phyloP scores from a whole-genome alignment of 2,888 invertebrate species.

The Chromoteleia sp. region DNA sequence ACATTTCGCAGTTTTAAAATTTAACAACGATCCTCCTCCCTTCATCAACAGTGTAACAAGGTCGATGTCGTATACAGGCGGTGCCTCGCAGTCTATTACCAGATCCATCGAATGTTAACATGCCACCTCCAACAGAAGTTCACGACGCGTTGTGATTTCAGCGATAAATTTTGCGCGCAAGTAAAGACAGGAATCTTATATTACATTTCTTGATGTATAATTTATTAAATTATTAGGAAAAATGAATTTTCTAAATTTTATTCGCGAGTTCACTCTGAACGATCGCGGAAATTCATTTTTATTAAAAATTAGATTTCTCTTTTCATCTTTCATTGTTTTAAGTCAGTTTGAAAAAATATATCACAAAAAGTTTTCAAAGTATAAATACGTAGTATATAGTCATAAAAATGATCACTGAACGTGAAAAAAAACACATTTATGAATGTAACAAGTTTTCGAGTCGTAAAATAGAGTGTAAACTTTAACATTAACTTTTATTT shows the following conservation, averaged over 20 bases:
- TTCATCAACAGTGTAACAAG: slow-evolving; percentile 55
- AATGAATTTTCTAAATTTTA: slow-evolving; percentile 1
- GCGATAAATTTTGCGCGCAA: slow-evolving; percentile 53
- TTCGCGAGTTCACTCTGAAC: not conserved
- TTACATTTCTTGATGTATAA: slow-evolving; percentile 26
- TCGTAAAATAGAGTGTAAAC: too few species aligned
- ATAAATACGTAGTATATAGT: too few species aligned
- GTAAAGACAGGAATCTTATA: slow-evolving; percentile 29
- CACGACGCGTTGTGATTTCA: slow-evolving; percentile 59
- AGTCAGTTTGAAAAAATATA: too few species aligned
- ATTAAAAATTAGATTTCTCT: not conserved
- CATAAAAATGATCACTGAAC: too few species aligned
- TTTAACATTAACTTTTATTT: too few species aligned
- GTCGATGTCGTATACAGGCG: slow-evolving; percentile 57
- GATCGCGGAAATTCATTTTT: not conserved
- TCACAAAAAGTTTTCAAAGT: too few species aligned
- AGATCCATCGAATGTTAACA: slow-evolving; percentile 69
- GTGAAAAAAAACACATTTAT: too few species aligned
- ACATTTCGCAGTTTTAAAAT: slow-evolving; percentile 21
- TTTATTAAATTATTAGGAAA: slow-evolving; percentile 19
- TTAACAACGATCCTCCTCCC: slow-evolving; percentile 24
- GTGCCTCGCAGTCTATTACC: slow-evolving; percentile 63
- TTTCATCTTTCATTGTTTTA: too few species aligned
- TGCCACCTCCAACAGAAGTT: slow-evolving; percentile 67
- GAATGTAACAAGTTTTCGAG: too few species aligned